Conservation (phyloP, 2,797 vertebrate genomes). For the Micrastur ruficollis region DNA sequence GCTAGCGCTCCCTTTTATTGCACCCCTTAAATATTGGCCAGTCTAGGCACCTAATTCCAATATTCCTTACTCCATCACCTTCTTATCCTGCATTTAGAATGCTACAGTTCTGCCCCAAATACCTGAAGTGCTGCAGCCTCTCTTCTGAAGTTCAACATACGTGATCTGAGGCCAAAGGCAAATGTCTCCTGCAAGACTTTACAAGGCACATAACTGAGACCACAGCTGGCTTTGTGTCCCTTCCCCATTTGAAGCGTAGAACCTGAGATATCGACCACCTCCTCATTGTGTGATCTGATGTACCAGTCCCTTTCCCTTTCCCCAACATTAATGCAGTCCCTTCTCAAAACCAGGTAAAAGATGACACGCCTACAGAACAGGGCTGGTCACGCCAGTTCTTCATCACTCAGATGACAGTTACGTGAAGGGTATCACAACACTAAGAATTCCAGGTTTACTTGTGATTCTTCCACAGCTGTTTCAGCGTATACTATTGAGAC, state of each 20-base stretch:
- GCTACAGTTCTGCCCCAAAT: background rate
- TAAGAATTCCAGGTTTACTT: background rate
- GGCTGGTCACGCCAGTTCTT: background rate
- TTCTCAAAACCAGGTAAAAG: background rate
- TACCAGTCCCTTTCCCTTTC: background rate
- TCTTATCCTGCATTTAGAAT: background rate
- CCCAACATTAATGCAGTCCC: background rate
- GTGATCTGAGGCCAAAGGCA: background rate
- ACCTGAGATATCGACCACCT: background rate
- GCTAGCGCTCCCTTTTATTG: background rate
- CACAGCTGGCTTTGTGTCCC: background rate
- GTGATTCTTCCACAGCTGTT: background rate
- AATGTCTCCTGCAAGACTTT: background rate
- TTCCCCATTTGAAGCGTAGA: background rate
- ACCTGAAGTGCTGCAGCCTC: background rate
- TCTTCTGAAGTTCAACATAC: background rate
- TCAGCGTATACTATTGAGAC: background rate
- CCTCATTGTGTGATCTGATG: background rate
- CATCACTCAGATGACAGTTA: background rate
- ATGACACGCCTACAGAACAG: background rate
- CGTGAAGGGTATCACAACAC: background rate
- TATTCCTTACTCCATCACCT: background rate
- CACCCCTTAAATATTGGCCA: background rate
- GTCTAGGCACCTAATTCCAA: background rate
- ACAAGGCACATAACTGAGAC: background rate